These are phyloP conservation scores for Todiramphus saurophagus DNA, from an alignment of 2,113 vertebrate genomes.

Conservation along the genomic window DNA sequence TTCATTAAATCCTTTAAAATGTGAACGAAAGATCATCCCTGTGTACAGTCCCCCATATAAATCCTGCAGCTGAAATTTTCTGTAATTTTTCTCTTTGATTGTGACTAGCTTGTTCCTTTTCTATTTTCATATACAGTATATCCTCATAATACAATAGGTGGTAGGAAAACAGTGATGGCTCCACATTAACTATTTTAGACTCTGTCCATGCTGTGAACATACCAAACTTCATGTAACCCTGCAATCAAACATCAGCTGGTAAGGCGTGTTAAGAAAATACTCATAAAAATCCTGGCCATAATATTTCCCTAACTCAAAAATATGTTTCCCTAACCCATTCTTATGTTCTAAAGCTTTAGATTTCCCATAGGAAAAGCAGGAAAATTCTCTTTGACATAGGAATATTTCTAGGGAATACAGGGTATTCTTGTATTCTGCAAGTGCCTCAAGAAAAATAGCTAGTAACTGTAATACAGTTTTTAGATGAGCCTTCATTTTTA, in stretches of 20 bases:
- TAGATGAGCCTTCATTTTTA: not conserved
- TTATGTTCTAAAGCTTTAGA: not conserved
- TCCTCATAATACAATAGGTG: not conserved
- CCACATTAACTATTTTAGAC: not conserved
- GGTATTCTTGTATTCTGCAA: not conserved
- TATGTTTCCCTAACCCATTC: not conserved
- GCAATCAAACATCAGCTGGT: not conserved
- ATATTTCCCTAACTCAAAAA: not conserved
- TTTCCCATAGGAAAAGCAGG: not conserved
- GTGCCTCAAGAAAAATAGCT: not conserved
- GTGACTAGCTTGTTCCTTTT: not conserved
- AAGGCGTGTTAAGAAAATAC: not conserved
- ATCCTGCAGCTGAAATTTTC: not conserved
- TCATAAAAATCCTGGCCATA: not conserved
- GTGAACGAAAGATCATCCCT: not conserved
- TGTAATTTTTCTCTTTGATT: not conserved
- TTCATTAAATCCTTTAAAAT: not conserved
- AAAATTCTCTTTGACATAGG: not conserved
- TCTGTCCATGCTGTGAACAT: not conserved
- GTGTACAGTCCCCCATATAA: accelerated
- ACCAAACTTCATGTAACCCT: not conserved
- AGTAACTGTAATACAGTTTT: not conserved
- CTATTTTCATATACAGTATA: not conserved
- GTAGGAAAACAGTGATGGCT: not conserved
- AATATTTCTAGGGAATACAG: not conserved